phyloP scores from a whole-genome alignment of 2,888 invertebrate genomes.

The Ichneumoninae sp. region DNA sequence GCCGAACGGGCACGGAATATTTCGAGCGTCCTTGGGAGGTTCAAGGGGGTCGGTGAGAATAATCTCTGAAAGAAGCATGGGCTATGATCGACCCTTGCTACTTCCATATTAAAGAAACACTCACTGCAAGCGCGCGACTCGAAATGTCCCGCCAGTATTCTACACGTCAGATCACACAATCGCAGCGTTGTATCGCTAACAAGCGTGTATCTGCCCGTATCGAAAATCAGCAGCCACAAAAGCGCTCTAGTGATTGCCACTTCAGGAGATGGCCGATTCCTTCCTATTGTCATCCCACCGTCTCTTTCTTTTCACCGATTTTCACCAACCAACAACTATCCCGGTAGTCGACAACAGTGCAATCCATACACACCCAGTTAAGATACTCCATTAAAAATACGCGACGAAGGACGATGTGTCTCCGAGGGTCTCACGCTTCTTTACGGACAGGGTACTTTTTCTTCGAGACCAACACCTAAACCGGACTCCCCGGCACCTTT shows the following conservation, averaged over 20 bases:
- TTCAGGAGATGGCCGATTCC: neutral
- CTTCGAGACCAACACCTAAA: conserved; percentile 18
- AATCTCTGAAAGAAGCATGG: too few relatives aligned
- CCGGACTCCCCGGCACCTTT: conserved; percentile 30
- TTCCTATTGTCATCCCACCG: neutral
- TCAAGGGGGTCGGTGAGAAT: too few relatives aligned
- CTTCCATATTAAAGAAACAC: too few relatives aligned
- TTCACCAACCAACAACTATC: neutral
- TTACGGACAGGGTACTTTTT: conserved; percentile 54
- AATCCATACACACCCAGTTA: neutral
- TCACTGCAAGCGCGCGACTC: too few relatives aligned
- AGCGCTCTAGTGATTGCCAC: neutral
- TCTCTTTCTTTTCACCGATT: neutral
- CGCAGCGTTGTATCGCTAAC: neutral
- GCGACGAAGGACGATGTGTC: conserved; percentile 47
- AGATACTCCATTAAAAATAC: conserved; percentile 48
- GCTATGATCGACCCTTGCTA: too few relatives aligned
- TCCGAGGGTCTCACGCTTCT: conserved; percentile 37
- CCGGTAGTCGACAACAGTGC: neutral
- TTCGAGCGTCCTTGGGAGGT: too few relatives aligned
- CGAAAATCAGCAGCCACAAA: neutral
- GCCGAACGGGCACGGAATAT: too few relatives aligned
- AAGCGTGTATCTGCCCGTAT: neutral
- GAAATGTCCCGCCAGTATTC: too few relatives aligned
- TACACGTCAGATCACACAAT: neutral